These are phyloP conservation scores for Apeltes quadracus DNA, from an alignment of 2,113 vertebrate species.

Conservation along the genomic window DNA sequence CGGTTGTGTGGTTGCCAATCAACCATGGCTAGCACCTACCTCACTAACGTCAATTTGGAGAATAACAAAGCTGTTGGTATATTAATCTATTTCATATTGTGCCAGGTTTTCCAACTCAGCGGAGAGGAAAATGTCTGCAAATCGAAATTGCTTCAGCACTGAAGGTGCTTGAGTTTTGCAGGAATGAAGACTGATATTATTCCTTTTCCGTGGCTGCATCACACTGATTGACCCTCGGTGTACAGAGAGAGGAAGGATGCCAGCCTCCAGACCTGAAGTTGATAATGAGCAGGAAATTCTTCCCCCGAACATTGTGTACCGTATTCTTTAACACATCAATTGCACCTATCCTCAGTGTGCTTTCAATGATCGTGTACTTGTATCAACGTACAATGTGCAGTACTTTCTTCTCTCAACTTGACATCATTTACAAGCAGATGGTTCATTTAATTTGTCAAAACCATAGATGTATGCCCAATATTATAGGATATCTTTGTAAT, in stretches of 20 bases:
- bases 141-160: conserved; percentile 29
- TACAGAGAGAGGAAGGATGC: conserved; percentile 45
- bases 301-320: conserved; percentile 60
- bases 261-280: conserved; percentile 65
- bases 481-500: neutral
- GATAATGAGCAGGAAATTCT: conserved; percentile 71
- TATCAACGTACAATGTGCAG: conserved; percentile 24
- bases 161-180: conserved; percentile 5
- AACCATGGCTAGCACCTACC: conserved; percentile 48
- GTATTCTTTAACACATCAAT: conserved; percentile 57
- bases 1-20: conserved; percentile 41
- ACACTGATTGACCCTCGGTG: conserved; percentile 37
- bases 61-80: conserved; percentile 22
- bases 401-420: conserved; percentile 32
- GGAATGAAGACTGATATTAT: conserved; percentile 30
- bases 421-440: neutral
- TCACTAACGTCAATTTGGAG: conserved; percentile 25
- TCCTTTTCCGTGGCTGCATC: conserved; percentile 34
- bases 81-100: conserved; percentile 30
- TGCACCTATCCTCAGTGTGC: conserved; percentile 40
- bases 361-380: conserved; percentile 39
- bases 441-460: neutral
- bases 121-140: conserved; percentile 37
- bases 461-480: neutral
- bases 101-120: conserved; percentile 47